Base-by-base conservation (phyloP, 2,888 invertebrate species). In the Ligdia adustata region DNA sequence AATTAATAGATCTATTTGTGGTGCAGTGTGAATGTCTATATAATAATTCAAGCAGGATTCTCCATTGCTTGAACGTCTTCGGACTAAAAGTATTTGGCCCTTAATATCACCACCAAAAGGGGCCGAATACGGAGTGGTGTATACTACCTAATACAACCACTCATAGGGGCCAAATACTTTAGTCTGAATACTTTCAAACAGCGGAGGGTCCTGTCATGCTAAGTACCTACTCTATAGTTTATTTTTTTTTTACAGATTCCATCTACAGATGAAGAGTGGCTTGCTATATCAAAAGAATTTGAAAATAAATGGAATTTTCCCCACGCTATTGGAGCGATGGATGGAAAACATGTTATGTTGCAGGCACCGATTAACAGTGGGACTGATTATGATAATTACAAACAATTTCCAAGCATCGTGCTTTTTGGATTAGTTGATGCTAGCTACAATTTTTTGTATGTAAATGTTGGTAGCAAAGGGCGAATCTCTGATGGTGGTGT, bases 401-500 rank as follows among this genome's bases (percentile, higher is more conserved):
- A 43, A 15, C 4, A 22, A 13, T 34, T 34, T 26, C 26, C 18
- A 20, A 45, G 39, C 33, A 45, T 39, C 14, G 45, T 45, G 6
- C 31, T 45, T n/a, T 39, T 45, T 9, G 45, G 32, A 6, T 11
- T 49, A 27, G 43, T 44, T 12, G 49, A 49, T 32, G 39, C 43
- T 31, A 34, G 38, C 27, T 39, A 62, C 28, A 53, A 45, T 26
- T 61, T 61, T 44, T 24, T 57, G 37, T 61, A 35, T 50, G 58
- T 55, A 24, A 27, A 42, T 33, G 33, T 49, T 20, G 48, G 38
- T 12, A 40, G 51, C 33, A 48, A 59, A 42, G 61, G 59, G 9
- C 26, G 53, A 34, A 52, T 60, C 14, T 52, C 52, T 13, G 61
- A 61, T 33, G 55, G 57, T 29, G 57, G 57, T 27, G 55, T 61